A percentile compares a stretch with the other conserved stretches of the same genome.
These are phyloP conservation scores for Cataglyphis altisquamis DNA, from an alignment of 2,888 invertebrate species.

Conservation along the genomic window DNA sequence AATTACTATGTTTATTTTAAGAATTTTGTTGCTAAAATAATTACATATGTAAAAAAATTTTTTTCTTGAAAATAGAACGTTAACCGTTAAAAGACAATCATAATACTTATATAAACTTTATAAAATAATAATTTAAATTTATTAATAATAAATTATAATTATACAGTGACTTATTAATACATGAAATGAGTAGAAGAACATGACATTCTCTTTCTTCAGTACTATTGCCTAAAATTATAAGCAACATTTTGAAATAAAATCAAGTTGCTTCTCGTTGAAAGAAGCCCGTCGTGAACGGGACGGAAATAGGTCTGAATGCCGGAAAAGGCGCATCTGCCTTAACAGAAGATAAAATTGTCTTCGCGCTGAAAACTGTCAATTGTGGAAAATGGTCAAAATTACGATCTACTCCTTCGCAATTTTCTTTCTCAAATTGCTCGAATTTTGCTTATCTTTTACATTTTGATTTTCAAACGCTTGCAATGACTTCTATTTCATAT, in stretches of 20 bases:
- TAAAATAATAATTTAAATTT: not conserved
- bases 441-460: not conserved
- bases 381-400: constrained; percentile 51
- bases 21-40: not conserved
- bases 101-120: not conserved
- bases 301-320: constrained; percentile 46
- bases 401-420: constrained; percentile 38
- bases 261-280: not conserved
- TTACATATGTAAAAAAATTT: not conserved
- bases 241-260: constrained; percentile 32
- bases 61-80: not conserved
- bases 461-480: not conserved
- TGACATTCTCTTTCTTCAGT: not conserved
- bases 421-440: constrained; percentile 21
- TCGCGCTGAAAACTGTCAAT: constrained; percentile 51
- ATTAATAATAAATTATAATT: not conserved
- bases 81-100: not conserved
- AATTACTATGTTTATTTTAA: not conserved
- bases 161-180: not conserved
- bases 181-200: not conserved
- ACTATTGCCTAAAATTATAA: constrained; percentile 5
- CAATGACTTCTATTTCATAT: not conserved
- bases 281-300: constrained; percentile 26
- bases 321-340: constrained; percentile 35
- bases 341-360: constrained; percentile 46